Base-by-base conservation (phyloP, 2,797 vertebrate genomes). In the Rhabdomys pumilio region DNA sequence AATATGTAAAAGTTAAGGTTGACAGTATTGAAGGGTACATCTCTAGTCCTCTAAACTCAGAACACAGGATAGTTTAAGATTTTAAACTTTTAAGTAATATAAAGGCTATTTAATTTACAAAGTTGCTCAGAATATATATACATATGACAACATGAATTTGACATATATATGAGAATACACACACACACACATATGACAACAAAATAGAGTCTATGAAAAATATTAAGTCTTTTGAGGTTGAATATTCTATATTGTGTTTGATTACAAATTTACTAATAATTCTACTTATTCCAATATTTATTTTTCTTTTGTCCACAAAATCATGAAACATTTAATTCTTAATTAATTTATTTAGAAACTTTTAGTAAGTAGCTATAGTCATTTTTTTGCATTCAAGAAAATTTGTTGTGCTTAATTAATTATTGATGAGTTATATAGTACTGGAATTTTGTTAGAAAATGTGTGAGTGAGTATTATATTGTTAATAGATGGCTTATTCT, bases 341-440 rank as follows among this genome's bases (percentile, higher is more conserved):
- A 92, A 73, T 84, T 63, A 85, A 53, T 81, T 88, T 92, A 1
- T 34, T 88, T 72, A 26, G 2, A 63, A 69, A 73, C 22, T 76
- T 69, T 26, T 61, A 63, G 61, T 89, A 85, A 82, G 69, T 81
- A 85, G 17, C 50, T 88, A 65, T 72, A 93, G 47, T 75, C 12
- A 61, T 72, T 5, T 55, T 90, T 82, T 93, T 59, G 19, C 79
- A 0, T 87, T 96, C 63, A 94, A 94, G 34, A 19, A 69, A 38
- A 83, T 94, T 83, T 50, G 69, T 19, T 59, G 20, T 61, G 2
- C 44, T 83, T 94, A 61, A 91, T 95, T 80, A 29, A 26, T 63
- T 63, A 63, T 63, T 91, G 50, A 79, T 91, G 15, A 65, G 9
- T 44, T 44, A 3, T 73, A 1, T 29, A 73, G 8, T 53, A 29